Conservation (phyloP, 1,140 invertebrate species). For the Bombus waltoni region DNA sequence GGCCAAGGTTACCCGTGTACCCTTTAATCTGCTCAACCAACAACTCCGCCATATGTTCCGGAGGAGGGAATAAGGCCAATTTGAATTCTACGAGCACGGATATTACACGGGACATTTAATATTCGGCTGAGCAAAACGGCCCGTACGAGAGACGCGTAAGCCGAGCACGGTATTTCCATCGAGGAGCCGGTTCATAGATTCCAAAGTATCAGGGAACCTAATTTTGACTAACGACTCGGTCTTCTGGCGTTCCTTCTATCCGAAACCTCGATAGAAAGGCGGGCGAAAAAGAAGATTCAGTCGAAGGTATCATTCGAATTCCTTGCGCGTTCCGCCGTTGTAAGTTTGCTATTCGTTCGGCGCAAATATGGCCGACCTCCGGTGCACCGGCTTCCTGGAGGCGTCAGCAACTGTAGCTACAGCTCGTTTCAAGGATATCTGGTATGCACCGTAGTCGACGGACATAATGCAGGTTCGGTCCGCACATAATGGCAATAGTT, state of each 20-base stretch:
- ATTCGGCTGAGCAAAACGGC: slow-evolving; percentile 14
- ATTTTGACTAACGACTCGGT: slow-evolving; percentile 17
- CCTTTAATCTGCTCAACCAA: too few species aligned
- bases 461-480: slow-evolving; percentile 68
- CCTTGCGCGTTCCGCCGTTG: slow-evolving; percentile 27
- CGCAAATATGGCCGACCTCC: slow-evolving; percentile 51
- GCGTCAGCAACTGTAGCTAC: slow-evolving; percentile 57
- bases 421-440: slow-evolving; percentile 67
- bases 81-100: slow-evolving; percentile 23
- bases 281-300: neutral
- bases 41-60: neutral
- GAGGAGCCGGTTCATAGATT: slow-evolving; percentile 12
- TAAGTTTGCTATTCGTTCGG: slow-evolving; percentile 54
- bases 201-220: neutral
- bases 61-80: slow-evolving; percentile 1
- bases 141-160: too few species aligned
- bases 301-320: slow-evolving; percentile 51
- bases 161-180: neutral
- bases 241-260: neutral
- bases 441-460: slow-evolving; percentile 61
- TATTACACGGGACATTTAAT: slow-evolving; percentile 36
- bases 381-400: slow-evolving; percentile 25
- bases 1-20: neutral
- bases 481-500: slow-evolving; percentile 74
- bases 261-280: neutral